Conservation (phyloP, 2,888 invertebrate genomes). For the Drosophila stalkeri region DNA sequence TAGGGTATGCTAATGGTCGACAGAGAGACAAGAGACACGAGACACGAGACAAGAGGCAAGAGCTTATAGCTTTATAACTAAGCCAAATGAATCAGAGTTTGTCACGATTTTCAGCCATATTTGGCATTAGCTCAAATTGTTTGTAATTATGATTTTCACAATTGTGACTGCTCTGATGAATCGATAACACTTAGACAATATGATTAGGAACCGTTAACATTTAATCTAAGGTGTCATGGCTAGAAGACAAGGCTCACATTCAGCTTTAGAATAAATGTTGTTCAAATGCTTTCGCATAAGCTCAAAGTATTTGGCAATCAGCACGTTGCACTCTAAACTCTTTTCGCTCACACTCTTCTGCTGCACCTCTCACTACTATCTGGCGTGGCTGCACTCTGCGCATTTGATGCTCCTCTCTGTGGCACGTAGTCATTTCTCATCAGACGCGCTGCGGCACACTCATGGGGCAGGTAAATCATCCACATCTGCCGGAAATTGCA, state of each 20-base stretch:
- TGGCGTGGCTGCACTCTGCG: constrained; percentile 4
- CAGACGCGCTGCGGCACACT: constrained; percentile 44
- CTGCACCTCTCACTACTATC: background rate
- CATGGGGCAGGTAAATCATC: constrained; percentile 71
- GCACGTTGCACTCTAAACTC: constrained; percentile 10
- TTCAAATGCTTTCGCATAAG: constrained; percentile 29
- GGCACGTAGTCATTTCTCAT: constrained; percentile 76
- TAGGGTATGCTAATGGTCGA: constrained; percentile 10
- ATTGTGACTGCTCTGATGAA: background rate
- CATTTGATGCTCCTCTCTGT: constrained; percentile 45
- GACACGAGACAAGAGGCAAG: constrained; percentile 4
- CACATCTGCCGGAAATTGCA: constrained; percentile 81
- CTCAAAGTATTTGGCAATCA: constrained; percentile 40
- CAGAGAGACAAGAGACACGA: background rate
- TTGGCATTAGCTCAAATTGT: background rate
- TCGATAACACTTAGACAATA: background rate
- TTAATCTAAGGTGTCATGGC: constrained; percentile 7
- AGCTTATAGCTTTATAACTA: background rate
- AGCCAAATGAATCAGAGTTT: constrained; percentile 13
- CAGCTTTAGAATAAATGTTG: constrained; percentile 27
- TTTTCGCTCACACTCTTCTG: background rate
- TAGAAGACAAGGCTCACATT: constrained; percentile 1
- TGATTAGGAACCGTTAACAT: background rate
- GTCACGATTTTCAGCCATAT: constrained; percentile 1
- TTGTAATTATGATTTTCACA: background rate